Evolutionary conservation across 1,140 invertebrate genomes (phyloP).

Genomic region (Nasonia giraulti): DNA sequence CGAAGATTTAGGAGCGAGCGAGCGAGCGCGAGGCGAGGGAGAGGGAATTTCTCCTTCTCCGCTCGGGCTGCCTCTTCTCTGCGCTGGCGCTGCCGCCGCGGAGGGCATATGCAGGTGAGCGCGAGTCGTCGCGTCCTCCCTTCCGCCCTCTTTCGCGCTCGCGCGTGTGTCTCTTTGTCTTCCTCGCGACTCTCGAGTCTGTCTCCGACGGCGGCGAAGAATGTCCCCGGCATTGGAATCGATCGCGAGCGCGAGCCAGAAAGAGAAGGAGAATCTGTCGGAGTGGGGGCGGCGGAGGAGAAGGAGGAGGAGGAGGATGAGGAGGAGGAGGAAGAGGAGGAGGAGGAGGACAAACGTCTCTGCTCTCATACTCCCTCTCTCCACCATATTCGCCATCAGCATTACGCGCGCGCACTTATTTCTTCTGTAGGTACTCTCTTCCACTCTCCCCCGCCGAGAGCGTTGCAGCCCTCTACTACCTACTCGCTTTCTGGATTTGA

Average conservation of each 20-base stretch:
- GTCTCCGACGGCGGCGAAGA: slow-evolving; percentile 63
- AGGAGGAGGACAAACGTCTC: slow-evolving; percentile 44
- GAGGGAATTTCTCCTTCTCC: slow-evolving; percentile 29
- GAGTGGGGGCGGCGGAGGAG: slow-evolving; percentile 52
- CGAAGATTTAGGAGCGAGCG: background rate
- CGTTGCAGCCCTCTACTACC: background rate
- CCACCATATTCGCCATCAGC: slow-evolving; percentile 71
- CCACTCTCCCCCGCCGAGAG: slow-evolving; percentile 56
- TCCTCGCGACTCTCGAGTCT: slow-evolving; percentile 47
- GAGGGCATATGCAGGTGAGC: slow-evolving; percentile 29
- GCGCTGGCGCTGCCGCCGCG: background rate
- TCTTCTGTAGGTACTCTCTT: slow-evolving; percentile 69
- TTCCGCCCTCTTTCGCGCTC: slow-evolving; percentile 45
- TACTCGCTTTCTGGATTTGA: slow-evolving; percentile 43
- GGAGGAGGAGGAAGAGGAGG: background rate
- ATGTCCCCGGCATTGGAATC: slow-evolving; percentile 71
- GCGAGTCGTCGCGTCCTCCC: slow-evolving; percentile 34
- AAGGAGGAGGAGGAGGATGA: slow-evolving; percentile 8
- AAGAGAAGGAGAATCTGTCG: slow-evolving; percentile 41
- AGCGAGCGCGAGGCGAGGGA: background rate
- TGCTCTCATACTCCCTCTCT: slow-evolving; percentile 53
- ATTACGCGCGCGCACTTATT: slow-evolving; percentile 72
- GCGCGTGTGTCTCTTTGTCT: slow-evolving; percentile 50
- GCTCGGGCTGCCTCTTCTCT: background rate
- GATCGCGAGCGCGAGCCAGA: slow-evolving; percentile 64